Base-by-base conservation (phyloP, 2,113 vertebrate species). In the Leucoraja erinaceus region DNA sequence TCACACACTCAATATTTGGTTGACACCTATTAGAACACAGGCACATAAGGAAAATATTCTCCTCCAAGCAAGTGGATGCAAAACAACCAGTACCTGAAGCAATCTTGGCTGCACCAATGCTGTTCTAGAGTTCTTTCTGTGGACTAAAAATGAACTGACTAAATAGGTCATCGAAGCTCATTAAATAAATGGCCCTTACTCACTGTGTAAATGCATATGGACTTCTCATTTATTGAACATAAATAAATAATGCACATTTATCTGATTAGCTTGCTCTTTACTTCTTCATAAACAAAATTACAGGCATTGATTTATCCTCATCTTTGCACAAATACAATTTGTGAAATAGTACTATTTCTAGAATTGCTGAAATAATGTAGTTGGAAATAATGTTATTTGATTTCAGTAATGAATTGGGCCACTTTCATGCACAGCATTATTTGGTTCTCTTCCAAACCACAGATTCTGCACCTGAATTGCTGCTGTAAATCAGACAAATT, bases 401-500 rank as follows among this genome's bases (percentile, higher is more conserved):
- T 74, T 74, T 47, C n/a, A 54, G 68, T 91, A 91, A 70, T 54
- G 66, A 91, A 54, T 22, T 91, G 90, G 66, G 90, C 47, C 20
- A 5, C 20, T 72, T 91, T 74, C 66, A 31, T 61, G 72, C 20
- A 54, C 31, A 22, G 16, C 63, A 90, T 25, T 31, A 72, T 10
- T 70, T 91, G 8, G 28, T 70, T 74, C 90, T 54, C 31, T 12
- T 47, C 33, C 68, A 28, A 72, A 74, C 33, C 20, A 4, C 18
- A 66, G 5, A 81, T 11, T 81, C 22, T 68, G 31, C 14, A 72
- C 9, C 33, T 14, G 72, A 74, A 74, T 74, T 54, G 68, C 66
- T 28, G 7, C 70, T 72, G 68, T 91, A 91, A 91, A 91, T 74
- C 68, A 91, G 33, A 38, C 66, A 91, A 74, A 91, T 70, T 72